Base-by-base conservation (phyloP, 2,113 vertebrate genomes). In the Channa argus region DNA sequence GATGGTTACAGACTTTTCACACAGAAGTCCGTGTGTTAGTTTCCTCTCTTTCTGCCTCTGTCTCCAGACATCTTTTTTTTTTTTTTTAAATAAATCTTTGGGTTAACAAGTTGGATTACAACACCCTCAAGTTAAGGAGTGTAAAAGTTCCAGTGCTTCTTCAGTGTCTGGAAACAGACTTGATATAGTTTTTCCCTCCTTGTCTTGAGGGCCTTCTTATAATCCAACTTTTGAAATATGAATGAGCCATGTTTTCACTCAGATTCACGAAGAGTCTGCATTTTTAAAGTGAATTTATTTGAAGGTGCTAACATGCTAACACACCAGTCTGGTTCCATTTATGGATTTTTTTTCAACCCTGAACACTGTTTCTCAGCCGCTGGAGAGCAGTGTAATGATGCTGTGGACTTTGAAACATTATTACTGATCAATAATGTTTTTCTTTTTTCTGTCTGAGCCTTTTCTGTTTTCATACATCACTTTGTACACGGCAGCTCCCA, bases 1-100 rank as follows among this genome's bases (percentile, higher is more conserved):
- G 71, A 79, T 53, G 76, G 55, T 67, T 6, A 58, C 66, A 8
- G 65, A 51, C 50, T 71, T 58, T 56, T 54, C 15, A n/a, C 49
- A 2, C 6, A 3, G 3, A 45, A 69, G 8, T 43, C 33, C 45
- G 37, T 33, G 37, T 33, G 6, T 8, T 53, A 2, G 24, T 44
- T 47, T 8, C 5, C 47, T 52, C 6, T 14, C 10, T 36, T 3
- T 0, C 0, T 1, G 51, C 33, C 14, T 15, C 3, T 45, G 1
- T 45, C 56, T 12, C 8, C 63, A 50, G 50, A 36, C 59, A 54
- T 59, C 33, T 44, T 1, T 2, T 75, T 36, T 47, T 0, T 10
- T 55, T 43, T 24, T 41, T 62, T 50, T 37, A 1, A 2, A 0
- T 2, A 3, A 8, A 33, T 2, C 2, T 24, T 24, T 24, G 46